Evolutionary conservation across 2,888 invertebrate species (phyloP), one percentile per base, ranked within the genome.

Genomic region (Steromphala cineraria): DNA sequence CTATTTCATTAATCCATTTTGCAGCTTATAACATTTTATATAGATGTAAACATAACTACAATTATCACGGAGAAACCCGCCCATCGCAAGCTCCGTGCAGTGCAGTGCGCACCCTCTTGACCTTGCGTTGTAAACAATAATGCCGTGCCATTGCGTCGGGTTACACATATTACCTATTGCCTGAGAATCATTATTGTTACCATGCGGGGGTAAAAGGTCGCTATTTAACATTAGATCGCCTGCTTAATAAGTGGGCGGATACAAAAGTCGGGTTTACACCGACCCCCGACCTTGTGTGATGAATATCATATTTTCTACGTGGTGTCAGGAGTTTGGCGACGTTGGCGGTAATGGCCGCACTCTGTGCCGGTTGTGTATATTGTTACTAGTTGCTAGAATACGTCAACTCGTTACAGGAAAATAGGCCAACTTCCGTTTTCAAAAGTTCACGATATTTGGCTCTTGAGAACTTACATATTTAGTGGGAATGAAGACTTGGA

Each of bases 211-310:
- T 71, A 40, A 71, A 71, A 71, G 71, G 71, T 71, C 71, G 40
- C 71, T 36, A 71, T 71, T 71, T 71, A 71, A 40, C 71, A 71
- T 71, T 36, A 36, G 71, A 71, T 31, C 71, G 71, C 71, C 36
- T 40, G 71, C 71, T 71, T 71, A 71, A 71, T 71, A 71, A 36
- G 71, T 71, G 71, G 71, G 71, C 71, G 71, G 71, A 31, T 71
- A 71, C 71, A 71, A 36, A 36, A 36, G 36, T 31, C 31, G 71
- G 19, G 28, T 71, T 71, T 40, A 71, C 71, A 71, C 36, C 71
- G 36, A 36, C 71, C 40, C 36, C 31, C 71, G 71, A 71, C 71
- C 71, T 71, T 19, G 62, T 62, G 28, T 62, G 62, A 71, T 71
- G 40, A 71, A 31, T 19, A 40, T 40, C 71, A 71, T 71, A 71